Evolutionary conservation across 2,888 invertebrate species (phyloP).

Genomic region (Gasteruption jaculator): DNA sequence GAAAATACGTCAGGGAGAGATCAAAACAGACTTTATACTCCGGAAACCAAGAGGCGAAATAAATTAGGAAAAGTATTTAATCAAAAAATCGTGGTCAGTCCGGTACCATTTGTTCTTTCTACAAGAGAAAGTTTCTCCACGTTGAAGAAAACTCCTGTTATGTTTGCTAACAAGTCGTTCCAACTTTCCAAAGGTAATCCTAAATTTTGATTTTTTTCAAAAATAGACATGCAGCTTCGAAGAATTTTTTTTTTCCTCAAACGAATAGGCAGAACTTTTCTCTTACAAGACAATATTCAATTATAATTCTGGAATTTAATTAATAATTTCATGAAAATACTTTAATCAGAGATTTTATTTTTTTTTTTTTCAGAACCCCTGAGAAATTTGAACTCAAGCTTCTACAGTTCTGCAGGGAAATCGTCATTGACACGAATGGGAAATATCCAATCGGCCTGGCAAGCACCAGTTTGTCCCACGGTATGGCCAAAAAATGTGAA

Average conservation of each 20-base stretch:
- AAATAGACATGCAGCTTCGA: no score
- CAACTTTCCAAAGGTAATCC: no score
- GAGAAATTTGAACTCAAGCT: slow-evolving; percentile 27
- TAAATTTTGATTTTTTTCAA: no score
- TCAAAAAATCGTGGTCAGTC: slow-evolving; percentile 45
- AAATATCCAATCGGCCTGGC: slow-evolving; percentile 43
- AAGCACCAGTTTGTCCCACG: slow-evolving; percentile 36
- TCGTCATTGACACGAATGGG: slow-evolving; percentile 29
- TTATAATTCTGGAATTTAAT: not conserved
- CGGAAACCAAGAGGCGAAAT: slow-evolving; percentile 39
- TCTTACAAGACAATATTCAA: not conserved
- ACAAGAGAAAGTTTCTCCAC: slow-evolving; percentile 47
- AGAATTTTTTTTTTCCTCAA: no score
- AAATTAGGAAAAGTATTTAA: slow-evolving; percentile 46
- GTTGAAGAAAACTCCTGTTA: slow-evolving; percentile 42
- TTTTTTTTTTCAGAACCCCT: slow-evolving; percentile 20
- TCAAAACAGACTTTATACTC: slow-evolving; percentile 21
- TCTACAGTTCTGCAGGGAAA: slow-evolving; percentile 29
- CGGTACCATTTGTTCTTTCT: slow-evolving; percentile 42
- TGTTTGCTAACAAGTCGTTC: no score
- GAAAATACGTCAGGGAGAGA: not conserved
- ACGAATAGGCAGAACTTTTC: no score
- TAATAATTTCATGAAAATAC: not conserved
- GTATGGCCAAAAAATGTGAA: slow-evolving; percentile 44
- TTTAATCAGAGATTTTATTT: not conserved